These are phyloP conservation scores for Istiophorus platypterus DNA, from an alignment of 2,113 vertebrate species.

Conservation along the genomic window DNA sequence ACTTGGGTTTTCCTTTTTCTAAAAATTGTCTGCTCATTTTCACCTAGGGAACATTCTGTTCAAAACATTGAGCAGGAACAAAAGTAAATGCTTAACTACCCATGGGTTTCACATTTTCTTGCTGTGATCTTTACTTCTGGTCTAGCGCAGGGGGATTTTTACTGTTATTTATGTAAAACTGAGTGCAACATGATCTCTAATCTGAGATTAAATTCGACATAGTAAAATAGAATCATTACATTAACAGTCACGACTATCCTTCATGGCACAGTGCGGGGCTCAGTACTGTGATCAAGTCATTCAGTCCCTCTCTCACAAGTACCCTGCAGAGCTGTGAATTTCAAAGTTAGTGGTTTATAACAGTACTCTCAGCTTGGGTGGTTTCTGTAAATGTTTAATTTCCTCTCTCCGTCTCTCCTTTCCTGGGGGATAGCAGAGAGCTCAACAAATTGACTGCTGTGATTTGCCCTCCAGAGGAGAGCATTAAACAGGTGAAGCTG, in stretches of 20 bases:
- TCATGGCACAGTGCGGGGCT: conserved; percentile 8
- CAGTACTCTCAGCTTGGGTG: conserved; percentile 61
- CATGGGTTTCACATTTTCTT: conserved; percentile 5
- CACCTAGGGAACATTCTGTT: conserved; percentile 8
- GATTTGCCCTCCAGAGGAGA: conserved; percentile 67
- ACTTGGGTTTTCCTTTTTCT: background rate
- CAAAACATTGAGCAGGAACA: conserved; percentile 19
- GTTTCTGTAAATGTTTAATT: conserved; percentile 81
- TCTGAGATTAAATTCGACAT: conserved; percentile 14
- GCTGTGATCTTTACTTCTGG: conserved; percentile 1
- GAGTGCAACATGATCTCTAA: background rate
- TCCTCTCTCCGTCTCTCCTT: conserved; percentile 45
- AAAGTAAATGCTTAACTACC: conserved; percentile 70
- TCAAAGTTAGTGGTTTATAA: conserved; percentile 72
- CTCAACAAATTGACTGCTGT: conserved; percentile 67
- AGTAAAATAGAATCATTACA: conserved; percentile 15
- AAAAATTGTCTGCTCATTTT: background rate
- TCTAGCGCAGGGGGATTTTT: background rate
- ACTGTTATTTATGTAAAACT: background rate
- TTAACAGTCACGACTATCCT: background rate
- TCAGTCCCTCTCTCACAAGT: conserved; percentile 32
- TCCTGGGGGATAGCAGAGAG: conserved; percentile 52
- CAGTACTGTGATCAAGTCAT: conserved; percentile 39
- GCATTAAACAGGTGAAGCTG: conserved; percentile 74
- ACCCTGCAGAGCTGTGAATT: conserved; percentile 54